Evolutionary conservation across 2,113 vertebrate species (phyloP), one percentile per base, ranked within the genome.

Genomic region (Polypterus senegalus): DNA sequence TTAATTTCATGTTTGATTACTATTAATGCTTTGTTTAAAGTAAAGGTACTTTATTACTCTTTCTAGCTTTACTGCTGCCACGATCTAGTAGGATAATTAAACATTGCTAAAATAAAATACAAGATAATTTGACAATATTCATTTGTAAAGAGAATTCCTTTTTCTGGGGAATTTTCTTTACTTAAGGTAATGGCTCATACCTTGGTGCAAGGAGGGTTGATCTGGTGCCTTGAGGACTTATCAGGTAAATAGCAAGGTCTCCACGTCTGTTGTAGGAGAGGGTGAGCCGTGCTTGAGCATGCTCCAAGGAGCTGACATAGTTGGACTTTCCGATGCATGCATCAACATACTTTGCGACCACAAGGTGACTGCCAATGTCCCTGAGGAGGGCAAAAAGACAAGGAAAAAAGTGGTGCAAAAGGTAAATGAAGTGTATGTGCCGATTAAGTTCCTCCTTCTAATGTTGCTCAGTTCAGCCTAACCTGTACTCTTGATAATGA

Each of bases 261-360:
- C 96, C 96, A 0, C 95, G 85, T 6, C 91, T 87, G 76, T 93
- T 99, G 81, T 97, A 99, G 72, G 96, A 93, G 72, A 99, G 75
- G 0, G 92, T 94, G 68, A 98, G 91, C 63, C 87, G 77, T 1
- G 94, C 95, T 74, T 98, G 95, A 0, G 81, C 91, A 0, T 99
- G 96, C 69, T 99, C 96, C 69, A 98, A 77, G 7, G 83, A 84
- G 49, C 79, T 87, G 78, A 99, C 80, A 8, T 87, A 86, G 77
- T 73, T 85, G 66, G 87, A 77, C 66, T 84, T 86, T 1, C 90
- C 91, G 0, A 74, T 56, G 78, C 96, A 99, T 4, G 88, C 88
- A 0, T 90, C 86, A 75, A 97, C 87, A 0, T 71, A 84, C 75
- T 80, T 88, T 49, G 84, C 85, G 5, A 99, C 91, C 57, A 81